A percentile compares a stretch with the other conserved stretches of the same genome.
Conservation (phyloP, 2,888 invertebrate species). For the Metopia argyrocephala region DNA sequence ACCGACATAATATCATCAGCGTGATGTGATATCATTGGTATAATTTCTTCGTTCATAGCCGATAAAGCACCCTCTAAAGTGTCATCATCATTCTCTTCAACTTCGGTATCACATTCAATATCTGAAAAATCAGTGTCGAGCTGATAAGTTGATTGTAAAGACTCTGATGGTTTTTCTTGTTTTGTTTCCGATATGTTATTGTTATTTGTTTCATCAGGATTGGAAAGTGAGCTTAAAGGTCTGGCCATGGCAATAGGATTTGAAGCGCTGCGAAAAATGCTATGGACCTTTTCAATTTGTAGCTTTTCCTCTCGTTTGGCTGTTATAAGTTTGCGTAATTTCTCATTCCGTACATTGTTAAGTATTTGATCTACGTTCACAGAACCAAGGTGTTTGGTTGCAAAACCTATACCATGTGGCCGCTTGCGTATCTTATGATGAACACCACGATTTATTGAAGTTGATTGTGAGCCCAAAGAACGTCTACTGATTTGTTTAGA, state of each 20-base stretch:
- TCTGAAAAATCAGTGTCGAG: conserved; percentile 68
- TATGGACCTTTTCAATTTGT: conserved; percentile 73
- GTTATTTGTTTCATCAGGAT: conserved; percentile 67
- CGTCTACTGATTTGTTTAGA: conserved; percentile 25
- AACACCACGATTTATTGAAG: conserved; percentile 74
- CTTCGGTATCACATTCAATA: conserved; percentile 68
- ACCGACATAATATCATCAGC: conserved; percentile 40
- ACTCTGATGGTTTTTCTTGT: conserved; percentile 10
- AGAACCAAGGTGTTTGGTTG: conserved; percentile 40
- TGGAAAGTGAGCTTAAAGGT: conserved; percentile 69
- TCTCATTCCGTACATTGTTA: conserved; percentile 72
- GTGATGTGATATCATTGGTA: conserved; percentile 67
- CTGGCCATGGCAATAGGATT: conserved; percentile 77
- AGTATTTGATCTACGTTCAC: conserved; percentile 71
- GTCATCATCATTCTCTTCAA: conserved; percentile 32
- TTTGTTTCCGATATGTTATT: conserved; percentile 44
- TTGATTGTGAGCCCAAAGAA: neutral
- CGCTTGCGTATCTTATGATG: conserved; percentile 72
- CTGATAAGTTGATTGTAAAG: conserved; percentile 4
- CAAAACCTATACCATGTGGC: conserved; percentile 14
- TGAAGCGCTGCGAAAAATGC: conserved; percentile 71
- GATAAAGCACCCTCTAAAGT: conserved; percentile 47
- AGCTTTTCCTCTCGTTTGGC: conserved; percentile 71
- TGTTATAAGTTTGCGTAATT: conserved; percentile 72
- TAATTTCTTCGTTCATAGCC: conserved; percentile 68